phyloP scores from a whole-genome alignment of 2,888 invertebrate genomes.

The Anaspis maculata region DNA sequence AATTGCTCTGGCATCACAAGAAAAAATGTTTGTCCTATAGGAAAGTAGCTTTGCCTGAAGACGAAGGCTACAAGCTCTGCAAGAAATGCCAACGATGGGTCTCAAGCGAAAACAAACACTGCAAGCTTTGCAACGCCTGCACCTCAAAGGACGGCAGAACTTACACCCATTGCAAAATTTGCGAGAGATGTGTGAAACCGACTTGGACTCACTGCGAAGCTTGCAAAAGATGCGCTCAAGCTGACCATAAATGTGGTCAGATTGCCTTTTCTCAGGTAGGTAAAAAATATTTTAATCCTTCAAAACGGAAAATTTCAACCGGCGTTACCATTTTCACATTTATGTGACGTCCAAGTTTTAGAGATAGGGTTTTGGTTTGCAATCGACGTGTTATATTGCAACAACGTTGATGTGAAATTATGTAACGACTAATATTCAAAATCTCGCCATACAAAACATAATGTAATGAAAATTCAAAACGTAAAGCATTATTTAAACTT shows the following conservation, averaged over 20 bases:
- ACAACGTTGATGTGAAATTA: no score
- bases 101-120: slow-evolving; percentile 62
- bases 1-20: no score
- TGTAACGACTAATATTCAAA: no score
- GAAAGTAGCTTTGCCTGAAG: slow-evolving; percentile 42
- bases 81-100: slow-evolving; percentile 64
- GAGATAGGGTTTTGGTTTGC: no score
- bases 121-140: slow-evolving; percentile 61
- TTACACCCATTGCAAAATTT: slow-evolving; percentile 59
- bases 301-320: no score
- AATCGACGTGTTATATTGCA: no score
- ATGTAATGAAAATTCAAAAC: no score
- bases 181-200: slow-evolving; percentile 74
- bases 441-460: no score
- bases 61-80: slow-evolving; percentile 66
- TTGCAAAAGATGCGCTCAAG: slow-evolving; percentile 59
- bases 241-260: slow-evolving; percentile 47
- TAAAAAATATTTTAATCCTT: no score
- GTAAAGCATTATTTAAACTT: no score
- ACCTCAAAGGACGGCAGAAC: slow-evolving; percentile 66
- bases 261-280: slow-evolving; percentile 31
- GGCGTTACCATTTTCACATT: slow-evolving; percentile 2
- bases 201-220: slow-evolving; percentile 69
- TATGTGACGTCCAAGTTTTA: no score
- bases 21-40: no score